A percentile compares a stretch with the other conserved stretches of the same genome.
phyloP scores from a whole-genome alignment of 2,797 vertebrate species.

The Adrianichthys oophorus region DNA sequence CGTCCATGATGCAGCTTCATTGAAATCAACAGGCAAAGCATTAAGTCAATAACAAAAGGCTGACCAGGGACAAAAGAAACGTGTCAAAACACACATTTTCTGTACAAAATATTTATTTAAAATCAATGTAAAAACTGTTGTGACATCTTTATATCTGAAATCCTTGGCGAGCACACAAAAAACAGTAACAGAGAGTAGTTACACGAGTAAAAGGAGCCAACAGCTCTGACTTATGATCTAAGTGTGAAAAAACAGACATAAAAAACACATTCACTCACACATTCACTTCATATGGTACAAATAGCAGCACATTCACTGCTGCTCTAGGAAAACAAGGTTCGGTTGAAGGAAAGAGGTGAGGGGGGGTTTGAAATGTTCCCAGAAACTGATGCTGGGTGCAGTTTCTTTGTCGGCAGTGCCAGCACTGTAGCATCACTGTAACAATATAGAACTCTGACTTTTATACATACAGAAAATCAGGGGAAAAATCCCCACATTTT shows the following conservation, averaged over 20 bases:
- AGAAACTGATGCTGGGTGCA: constrained; percentile 67
- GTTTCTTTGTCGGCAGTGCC: constrained; percentile 79
- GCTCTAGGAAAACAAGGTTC: not conserved
- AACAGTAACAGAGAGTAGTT: constrained; percentile 22
- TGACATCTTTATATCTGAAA: constrained; percentile 65
- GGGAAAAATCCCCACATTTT: constrained; percentile 30
- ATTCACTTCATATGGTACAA: constrained; percentile 21
- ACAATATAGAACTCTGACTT: constrained; percentile 67
- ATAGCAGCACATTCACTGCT: constrained; percentile 14
- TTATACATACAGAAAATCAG: constrained; percentile 56
- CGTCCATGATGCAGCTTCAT: too few relatives aligned
- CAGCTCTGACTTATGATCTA: constrained; percentile 40
- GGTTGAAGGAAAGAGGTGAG: constrained; percentile 4
- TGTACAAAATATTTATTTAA: constrained; percentile 80
- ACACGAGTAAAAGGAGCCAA: constrained; percentile 34
- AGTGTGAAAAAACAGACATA: constrained; percentile 38
- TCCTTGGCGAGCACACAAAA: constrained; percentile 64
- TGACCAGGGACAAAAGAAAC: too few relatives aligned
- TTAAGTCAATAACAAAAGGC: too few relatives aligned
- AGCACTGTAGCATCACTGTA: constrained; percentile 76
- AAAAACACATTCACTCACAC: constrained; percentile 15
- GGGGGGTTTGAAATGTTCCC: constrained; percentile 29
- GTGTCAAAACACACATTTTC: constrained; percentile 16
- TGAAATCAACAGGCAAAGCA: too few relatives aligned
- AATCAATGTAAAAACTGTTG: constrained; percentile 74